These are phyloP conservation scores for Menura novaehollandiae DNA, from an alignment of 2,113 vertebrate species.

Conservation along the genomic window DNA sequence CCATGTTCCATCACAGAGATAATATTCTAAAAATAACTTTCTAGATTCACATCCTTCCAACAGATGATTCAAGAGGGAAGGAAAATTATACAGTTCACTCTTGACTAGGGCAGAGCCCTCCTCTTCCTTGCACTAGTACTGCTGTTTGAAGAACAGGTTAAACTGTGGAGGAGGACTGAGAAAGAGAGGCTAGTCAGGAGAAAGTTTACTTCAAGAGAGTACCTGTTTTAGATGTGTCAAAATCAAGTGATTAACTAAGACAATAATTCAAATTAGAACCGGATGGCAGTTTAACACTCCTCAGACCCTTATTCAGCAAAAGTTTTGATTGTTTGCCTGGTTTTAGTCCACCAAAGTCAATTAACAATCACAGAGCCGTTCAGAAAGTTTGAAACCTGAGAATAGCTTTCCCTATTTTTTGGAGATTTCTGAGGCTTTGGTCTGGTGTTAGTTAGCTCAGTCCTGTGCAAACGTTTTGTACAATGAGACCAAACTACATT, in stretches of 20 bases:
- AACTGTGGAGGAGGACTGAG: neutral
- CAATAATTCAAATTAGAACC: slow-evolving; percentile 31
- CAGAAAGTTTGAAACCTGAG: neutral
- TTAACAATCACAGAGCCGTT: neutral
- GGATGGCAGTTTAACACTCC: slow-evolving; percentile 12
- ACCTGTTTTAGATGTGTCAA: slow-evolving; percentile 23
- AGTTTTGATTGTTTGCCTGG: neutral
- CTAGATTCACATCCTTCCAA: neutral
- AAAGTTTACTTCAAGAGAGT: neutral
- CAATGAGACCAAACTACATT: neutral
- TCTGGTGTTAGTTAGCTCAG: neutral
- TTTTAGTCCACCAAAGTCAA: neutral
- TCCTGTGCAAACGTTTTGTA: neutral
- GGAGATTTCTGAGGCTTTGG: neutral
- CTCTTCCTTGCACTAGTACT: neutral
- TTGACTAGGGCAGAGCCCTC: neutral
- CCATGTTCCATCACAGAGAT: neutral
- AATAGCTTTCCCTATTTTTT: neutral
- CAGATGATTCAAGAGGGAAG: slow-evolving; percentile 7
- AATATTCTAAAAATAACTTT: slow-evolving; percentile 14
- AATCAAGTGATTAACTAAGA: slow-evolving; percentile 37
- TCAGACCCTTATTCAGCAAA: slow-evolving; percentile 31
- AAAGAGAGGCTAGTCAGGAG: neutral
- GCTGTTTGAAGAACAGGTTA: slow-evolving; percentile 3
- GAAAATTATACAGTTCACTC: neutral